These are phyloP conservation scores for Octodonta nipae DNA, from an alignment of 2,888 invertebrate species.

Conservation along the genomic window DNA sequence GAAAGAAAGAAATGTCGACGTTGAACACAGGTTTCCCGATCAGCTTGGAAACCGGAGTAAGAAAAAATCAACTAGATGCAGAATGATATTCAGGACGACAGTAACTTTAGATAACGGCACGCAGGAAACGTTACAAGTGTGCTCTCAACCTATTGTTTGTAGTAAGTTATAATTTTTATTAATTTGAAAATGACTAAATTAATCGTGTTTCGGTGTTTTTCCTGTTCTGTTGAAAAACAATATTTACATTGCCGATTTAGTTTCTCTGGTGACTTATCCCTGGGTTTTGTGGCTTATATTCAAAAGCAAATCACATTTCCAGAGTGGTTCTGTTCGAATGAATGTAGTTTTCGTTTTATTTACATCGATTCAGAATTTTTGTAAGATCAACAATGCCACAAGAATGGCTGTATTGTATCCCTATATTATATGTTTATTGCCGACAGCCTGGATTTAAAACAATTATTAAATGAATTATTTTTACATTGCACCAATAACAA, in stretches of 20 bases:
- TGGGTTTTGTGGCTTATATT: no score
- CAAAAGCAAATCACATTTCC: no score
- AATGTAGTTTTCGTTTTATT: no score
- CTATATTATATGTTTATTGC: no score
- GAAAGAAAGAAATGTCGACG: slow-evolving; percentile 91
- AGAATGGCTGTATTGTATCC: no score
- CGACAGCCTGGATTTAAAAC: no score
- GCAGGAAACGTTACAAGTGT: slow-evolving; percentile 72
- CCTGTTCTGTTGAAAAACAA: not conserved
- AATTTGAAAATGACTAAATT: not conserved
- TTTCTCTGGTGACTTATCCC: not conserved
- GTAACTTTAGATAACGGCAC: slow-evolving; percentile 65
- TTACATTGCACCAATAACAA: no score
- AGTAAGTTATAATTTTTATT: slow-evolving; percentile 50
- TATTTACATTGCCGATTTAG: not conserved
- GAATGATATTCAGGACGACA: slow-evolving; percentile 85
- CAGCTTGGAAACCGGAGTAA: slow-evolving; percentile 65
- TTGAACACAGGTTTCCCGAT: slow-evolving; percentile 79
- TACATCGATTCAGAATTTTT: no score
- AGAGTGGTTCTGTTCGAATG: no score
- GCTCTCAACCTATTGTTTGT: slow-evolving; percentile 83
- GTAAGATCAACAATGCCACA: no score
- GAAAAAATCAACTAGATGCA: slow-evolving; percentile 88
- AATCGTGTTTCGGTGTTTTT: slow-evolving; percentile 1
- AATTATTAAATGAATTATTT: no score